Conservation (phyloP, 1,140 invertebrate genomes). For the Nephila pilipes region DNA sequence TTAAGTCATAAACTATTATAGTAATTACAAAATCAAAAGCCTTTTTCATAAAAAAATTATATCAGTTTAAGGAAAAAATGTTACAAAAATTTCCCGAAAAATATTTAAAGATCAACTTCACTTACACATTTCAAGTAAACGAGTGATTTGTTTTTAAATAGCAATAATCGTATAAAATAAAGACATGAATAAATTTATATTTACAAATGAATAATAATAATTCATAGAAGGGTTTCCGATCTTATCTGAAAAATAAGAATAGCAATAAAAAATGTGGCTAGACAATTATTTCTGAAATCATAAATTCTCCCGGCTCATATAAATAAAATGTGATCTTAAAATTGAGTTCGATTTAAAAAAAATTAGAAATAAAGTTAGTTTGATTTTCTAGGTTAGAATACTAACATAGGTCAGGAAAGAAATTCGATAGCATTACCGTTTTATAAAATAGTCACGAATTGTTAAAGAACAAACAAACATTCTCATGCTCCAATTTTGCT, state of each 20-base stretch:
- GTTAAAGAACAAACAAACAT: neutral
- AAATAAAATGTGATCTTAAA: neutral
- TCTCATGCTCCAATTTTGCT: neutral
- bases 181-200: too few relatives aligned
- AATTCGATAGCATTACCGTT: neutral
- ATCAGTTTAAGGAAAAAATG: too few relatives aligned
- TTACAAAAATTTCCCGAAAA: too few relatives aligned
- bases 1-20: too few relatives aligned
- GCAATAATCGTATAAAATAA: too few relatives aligned
- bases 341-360: neutral
- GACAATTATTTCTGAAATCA: neutral
- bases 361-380: neutral
- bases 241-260: neutral
- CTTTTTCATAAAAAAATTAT: too few relatives aligned
- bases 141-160: too few relatives aligned
- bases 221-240: neutral
- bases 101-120: too few relatives aligned
- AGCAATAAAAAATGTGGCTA: neutral
- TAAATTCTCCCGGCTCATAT: neutral
- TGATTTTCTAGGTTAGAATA: neutral
- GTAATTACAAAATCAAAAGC: too few relatives aligned
- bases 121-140: too few relatives aligned
- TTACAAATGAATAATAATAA: neutral
- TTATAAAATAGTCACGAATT: constrained; percentile 14
- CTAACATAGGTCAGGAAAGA: neutral